phyloP scores from a whole-genome alignment of 2,888 invertebrate genomes.

The Nebria brevicollis region DNA sequence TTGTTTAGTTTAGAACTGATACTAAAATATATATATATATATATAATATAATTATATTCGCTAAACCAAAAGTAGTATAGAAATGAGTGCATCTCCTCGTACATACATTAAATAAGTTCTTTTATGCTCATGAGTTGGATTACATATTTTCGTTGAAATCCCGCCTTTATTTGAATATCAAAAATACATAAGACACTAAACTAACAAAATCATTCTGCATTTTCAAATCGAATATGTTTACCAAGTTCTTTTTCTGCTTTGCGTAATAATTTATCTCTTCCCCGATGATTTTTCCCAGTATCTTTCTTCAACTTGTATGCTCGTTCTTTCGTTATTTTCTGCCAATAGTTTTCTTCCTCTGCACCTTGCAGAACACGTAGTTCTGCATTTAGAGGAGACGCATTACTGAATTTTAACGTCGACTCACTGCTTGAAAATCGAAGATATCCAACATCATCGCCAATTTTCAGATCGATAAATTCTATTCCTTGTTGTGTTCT shows the following conservation, averaged over 20 bases:
- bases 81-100: too few relatives aligned
- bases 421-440: constrained; percentile 69
- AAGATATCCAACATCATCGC: constrained; percentile 73
- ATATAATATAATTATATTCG: too few relatives aligned
- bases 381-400: constrained; percentile 62
- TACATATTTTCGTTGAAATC: too few relatives aligned
- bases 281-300: constrained; percentile 66
- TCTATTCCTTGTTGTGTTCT: constrained; percentile 72
- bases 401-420: constrained; percentile 64
- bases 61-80: too few relatives aligned
- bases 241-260: constrained; percentile 75
- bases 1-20: too few relatives aligned
- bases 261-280: constrained; percentile 69
- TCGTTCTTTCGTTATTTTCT: constrained; percentile 72
- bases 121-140: too few relatives aligned
- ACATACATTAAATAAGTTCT: too few relatives aligned
- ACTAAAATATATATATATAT: too few relatives aligned
- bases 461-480: constrained; percentile 81
- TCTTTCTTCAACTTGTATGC: constrained; percentile 66
- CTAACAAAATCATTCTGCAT: constrained; percentile 7
- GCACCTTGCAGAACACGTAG: constrained; percentile 67
- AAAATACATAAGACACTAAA: constrained; percentile 15
- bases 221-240: constrained; percentile 77
- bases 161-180: too few relatives aligned
- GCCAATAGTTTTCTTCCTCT: constrained; percentile 84